A percentile compares a stretch with the other conserved stretches of the same genome.
These are phyloP conservation scores for Fringilla coelebs DNA, from an alignment of 2,797 vertebrate species.

Conservation along the genomic window DNA sequence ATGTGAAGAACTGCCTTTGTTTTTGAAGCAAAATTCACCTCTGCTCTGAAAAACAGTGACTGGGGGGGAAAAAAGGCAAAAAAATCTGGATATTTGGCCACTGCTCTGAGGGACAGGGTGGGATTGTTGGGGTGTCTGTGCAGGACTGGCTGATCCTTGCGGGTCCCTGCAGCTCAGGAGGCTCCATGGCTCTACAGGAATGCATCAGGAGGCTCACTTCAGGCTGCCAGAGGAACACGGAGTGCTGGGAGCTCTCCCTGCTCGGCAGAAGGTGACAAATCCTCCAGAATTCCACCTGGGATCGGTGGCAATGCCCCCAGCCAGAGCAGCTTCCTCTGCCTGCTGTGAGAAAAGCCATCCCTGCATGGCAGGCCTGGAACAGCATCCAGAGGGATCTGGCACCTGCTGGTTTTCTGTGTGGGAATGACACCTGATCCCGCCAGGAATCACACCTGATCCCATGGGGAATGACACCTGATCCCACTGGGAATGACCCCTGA, in stretches of 20 bases:
- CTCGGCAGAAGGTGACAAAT: not conserved
- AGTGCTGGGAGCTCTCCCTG: not conserved
- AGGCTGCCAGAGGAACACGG: not conserved
- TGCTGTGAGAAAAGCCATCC: accelerated
- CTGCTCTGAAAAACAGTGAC: not conserved
- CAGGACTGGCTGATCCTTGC: not conserved
- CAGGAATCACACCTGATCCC: not conserved
- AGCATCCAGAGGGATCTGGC: not conserved
- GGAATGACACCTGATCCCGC: not conserved
- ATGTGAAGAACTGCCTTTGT: not conserved
- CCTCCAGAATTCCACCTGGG: not conserved
- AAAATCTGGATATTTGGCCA: not conserved
- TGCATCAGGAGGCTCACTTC: not conserved
- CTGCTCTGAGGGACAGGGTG: no score
- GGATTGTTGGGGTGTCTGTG: not conserved
- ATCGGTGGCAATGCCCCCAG: not conserved
- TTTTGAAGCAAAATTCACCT: not conserved
- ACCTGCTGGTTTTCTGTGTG: not conserved
- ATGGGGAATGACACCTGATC: not conserved
- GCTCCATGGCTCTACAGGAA: not conserved
- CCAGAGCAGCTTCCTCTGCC: not conserved
- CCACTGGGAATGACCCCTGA: accelerated
- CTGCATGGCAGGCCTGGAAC: not conserved
- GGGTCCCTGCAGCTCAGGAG: not conserved
- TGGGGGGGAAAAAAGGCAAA: accelerated